Evolutionary conservation across 2,797 vertebrate species (phyloP), one percentile per base, ranked within the genome.

Genomic region (Phrynocephalus guinanensis): DNA sequence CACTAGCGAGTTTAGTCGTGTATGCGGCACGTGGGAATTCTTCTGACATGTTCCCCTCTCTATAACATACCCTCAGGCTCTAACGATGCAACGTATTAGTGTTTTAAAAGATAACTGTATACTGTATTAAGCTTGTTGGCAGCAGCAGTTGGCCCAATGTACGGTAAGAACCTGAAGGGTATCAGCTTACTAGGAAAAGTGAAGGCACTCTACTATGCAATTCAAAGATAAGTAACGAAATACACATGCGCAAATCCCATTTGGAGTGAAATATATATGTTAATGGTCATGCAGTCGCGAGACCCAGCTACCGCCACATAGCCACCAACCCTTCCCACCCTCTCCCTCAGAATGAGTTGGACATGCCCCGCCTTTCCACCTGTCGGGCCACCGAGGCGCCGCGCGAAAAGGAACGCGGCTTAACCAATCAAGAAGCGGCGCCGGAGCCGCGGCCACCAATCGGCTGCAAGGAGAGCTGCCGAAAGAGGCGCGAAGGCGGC

Each of bases 361-460:
- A 38, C 48, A n/a, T 16, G 8, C 13, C 48, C 18, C 18, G 3
- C 26, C 16, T 7, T 56, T n/a, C n/a, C n/a, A 15, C 15, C 3
- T 48, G 15, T 5, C 16, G 24, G 9, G 1, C n/a, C 28, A 30
- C 16, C 20, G 16, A 38, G 22, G 16, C 16, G 11, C n/a, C 77
- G 24, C 68, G 76, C 24, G 1, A 48, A 1, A 5, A 22, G 28
- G 4, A 3, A 8, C 1, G 0, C 30, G 0, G 5, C 6, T 30
- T 28, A 10, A 11, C 93, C 33, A 92, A 93, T 91, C 86, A 85
- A 33, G 0, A 2, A 6, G 0, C 66, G 22, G 0, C 26, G 2
- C 1, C 6, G 0, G 0, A 30, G 0, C 26, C 15, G 13, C 26
- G 20, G 2, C 79, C 71, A 63, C 92, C 92, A 91, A 91, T 92